These are phyloP conservation scores for Andrena bicolor DNA, from an alignment of 2,888 invertebrate genomes.

Conservation along the genomic window DNA sequence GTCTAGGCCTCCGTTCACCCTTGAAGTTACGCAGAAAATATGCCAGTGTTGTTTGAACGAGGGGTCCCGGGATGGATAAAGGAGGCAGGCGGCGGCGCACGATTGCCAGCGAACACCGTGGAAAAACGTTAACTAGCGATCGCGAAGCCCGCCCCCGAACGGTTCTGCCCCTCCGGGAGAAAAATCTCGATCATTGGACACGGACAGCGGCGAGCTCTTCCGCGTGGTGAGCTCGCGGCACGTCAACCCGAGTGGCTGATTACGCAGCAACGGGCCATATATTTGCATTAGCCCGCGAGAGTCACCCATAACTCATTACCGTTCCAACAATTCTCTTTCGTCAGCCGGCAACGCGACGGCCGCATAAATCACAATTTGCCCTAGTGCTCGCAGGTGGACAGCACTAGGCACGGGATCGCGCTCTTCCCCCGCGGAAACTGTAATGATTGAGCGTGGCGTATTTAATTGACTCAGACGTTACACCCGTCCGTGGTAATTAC, in stretches of 20 bases:
- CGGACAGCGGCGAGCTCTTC: not conserved
- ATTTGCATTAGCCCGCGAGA: conserved; percentile 68
- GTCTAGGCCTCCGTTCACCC: conserved; percentile 32
- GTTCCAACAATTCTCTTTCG: conserved; percentile 71
- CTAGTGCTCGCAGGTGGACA: conserved; percentile 65
- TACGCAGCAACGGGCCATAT: conserved; percentile 67
- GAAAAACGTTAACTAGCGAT: conserved; percentile 45
- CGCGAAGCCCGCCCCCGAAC: conserved; percentile 5
- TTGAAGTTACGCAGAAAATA: conserved; percentile 51
- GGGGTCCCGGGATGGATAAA: conserved; percentile 22
- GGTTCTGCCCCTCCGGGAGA: conserved; percentile 8
- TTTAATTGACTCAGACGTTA: conserved; percentile 56
- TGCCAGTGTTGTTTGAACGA: conserved; percentile 51
- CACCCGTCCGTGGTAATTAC: conserved; percentile 42
- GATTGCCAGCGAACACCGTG: conserved; percentile 28
- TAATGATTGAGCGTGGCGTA: conserved; percentile 38
- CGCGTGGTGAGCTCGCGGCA: conserved; percentile 30
- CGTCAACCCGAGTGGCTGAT: conserved; percentile 60
- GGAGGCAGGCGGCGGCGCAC: not conserved
- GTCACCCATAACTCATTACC: conserved; percentile 69
- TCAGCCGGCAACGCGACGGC: conserved; percentile 58
- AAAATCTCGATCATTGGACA: conserved; percentile 35
- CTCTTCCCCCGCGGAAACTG: conserved; percentile 12
- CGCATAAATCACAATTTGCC: conserved; percentile 73
- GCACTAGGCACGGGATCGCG: conserved; percentile 41